Conservation (phyloP, 2,888 invertebrate species). For the Pristionchus fissidentatus region DNA sequence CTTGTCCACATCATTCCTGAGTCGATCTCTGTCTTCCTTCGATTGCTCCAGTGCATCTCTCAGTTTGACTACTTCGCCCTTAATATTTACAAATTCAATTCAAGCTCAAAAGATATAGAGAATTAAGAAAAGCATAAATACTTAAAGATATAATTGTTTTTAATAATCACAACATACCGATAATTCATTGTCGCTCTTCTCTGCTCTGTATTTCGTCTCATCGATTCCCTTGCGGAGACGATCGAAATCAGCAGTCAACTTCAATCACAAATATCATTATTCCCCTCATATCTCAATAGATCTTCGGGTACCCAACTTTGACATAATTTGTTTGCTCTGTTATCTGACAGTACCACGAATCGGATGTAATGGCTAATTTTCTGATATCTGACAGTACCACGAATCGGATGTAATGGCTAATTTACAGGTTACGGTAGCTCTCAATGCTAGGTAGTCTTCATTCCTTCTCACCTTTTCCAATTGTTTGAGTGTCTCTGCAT, state of each 20-base stretch:
- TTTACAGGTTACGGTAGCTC: too few relatives aligned
- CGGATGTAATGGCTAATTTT: too few relatives aligned
- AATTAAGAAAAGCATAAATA: not conserved
- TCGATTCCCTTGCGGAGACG: conserved; percentile 59
- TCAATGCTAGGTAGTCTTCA: too few relatives aligned
- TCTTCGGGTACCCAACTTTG: conserved; percentile 60
- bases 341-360: too few relatives aligned
- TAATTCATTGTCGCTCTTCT: conserved; percentile 27
- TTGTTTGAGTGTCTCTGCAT: conserved; percentile 62
- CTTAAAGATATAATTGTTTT: not conserved
- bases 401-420: too few relatives aligned
- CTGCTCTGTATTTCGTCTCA: conserved; percentile 51
- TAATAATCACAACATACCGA: conserved; percentile 36
- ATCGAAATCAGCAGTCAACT: conserved; percentile 59
- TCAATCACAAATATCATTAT: not conserved
- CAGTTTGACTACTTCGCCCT: conserved; percentile 67
- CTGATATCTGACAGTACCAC: too few relatives aligned
- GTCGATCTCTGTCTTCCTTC: conserved; percentile 59
- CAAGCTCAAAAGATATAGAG: not conserved
- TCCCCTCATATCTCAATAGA: conserved; percentile 53
- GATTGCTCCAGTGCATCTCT: conserved; percentile 60
- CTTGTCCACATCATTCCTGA: conserved; percentile 59
- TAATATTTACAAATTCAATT: not conserved
- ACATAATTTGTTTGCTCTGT: too few relatives aligned
- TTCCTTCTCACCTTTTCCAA: conserved; percentile 56